Conservation (phyloP, 2,888 invertebrate species). For the Torymus aiolomorphi region DNA sequence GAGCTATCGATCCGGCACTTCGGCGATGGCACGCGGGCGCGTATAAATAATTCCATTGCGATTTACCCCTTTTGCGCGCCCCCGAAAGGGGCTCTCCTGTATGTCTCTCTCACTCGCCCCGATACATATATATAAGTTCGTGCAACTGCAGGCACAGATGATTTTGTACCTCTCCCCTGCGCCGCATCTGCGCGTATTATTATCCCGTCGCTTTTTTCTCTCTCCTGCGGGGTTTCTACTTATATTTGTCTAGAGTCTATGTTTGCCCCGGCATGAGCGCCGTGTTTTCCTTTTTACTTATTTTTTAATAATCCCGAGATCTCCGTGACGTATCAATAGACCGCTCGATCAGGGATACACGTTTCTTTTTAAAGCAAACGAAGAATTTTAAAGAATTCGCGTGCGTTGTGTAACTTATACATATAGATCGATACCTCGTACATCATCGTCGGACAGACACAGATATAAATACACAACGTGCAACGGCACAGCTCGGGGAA, state of each 20-base stretch:
- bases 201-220: conserved; percentile 11
- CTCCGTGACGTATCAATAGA: too few relatives aligned
- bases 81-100: not conserved
- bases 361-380: too few relatives aligned
- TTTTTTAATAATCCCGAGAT: not conserved
- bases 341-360: too few relatives aligned
- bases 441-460: too few relatives aligned
- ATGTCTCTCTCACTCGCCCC: too few relatives aligned
- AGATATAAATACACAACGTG: too few relatives aligned
- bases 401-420: too few relatives aligned
- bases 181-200: conserved; percentile 5
- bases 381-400: too few relatives aligned
- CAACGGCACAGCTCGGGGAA: too few relatives aligned
- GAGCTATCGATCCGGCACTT: conserved; percentile 48
- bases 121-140: conserved; percentile 18
- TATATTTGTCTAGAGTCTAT: too few relatives aligned
- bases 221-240: too few relatives aligned
- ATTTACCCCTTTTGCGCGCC: conserved; percentile 69
- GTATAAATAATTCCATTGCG: conserved; percentile 71
- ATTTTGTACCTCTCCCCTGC: conserved; percentile 8
- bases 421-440: too few relatives aligned
- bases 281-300: not conserved
- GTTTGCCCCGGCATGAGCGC: not conserved
- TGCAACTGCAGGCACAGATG: not conserved
- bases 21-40: conserved; percentile 45